phyloP scores from a whole-genome alignment of 2,113 vertebrate species.

The Arothron firmamentum region DNA sequence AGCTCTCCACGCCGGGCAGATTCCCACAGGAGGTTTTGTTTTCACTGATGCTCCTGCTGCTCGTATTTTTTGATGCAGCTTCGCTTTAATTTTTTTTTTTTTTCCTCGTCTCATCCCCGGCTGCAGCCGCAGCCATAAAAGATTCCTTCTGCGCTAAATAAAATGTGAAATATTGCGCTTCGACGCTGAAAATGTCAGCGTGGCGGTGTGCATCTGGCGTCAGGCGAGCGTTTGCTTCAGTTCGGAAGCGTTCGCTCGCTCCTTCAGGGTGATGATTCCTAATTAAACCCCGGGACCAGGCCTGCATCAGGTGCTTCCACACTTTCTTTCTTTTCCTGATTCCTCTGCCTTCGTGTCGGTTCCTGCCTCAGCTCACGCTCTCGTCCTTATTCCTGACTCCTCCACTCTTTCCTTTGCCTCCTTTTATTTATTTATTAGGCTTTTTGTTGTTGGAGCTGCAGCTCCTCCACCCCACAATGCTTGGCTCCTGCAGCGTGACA shows the following conservation, averaged over 20 bases:
- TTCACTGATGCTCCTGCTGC: conserved; percentile 13
- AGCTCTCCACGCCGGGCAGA: conserved; percentile 9
- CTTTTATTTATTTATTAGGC: conserved; percentile 3
- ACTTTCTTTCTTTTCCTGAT: neutral
- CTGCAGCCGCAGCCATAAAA: neutral
- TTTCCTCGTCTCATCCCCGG: neutral
- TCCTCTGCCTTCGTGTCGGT: neutral
- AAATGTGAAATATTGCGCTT: too few species aligned
- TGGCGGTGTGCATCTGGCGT: too few species aligned
- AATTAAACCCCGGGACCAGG: neutral
- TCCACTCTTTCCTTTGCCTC: conserved; percentile 5
- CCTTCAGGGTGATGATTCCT: too few species aligned
- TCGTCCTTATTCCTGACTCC: neutral
- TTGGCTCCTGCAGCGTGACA: conserved; percentile 37
- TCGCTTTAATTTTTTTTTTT: neutral
- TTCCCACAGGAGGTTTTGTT: conserved; percentile 13
- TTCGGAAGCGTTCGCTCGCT: too few species aligned
- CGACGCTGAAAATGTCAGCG: too few species aligned
- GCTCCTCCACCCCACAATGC: conserved; percentile 9
- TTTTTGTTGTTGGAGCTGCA: conserved; percentile 1
- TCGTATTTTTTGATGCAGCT: conserved; percentile 5
- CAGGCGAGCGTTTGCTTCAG: too few species aligned
- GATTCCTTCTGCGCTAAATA: too few species aligned
- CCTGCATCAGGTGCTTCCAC: neutral
- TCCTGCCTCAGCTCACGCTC: neutral